These are phyloP conservation scores for Ethmia dodecea DNA, from an alignment of 2,888 invertebrate genomes.

Conservation along the genomic window DNA sequence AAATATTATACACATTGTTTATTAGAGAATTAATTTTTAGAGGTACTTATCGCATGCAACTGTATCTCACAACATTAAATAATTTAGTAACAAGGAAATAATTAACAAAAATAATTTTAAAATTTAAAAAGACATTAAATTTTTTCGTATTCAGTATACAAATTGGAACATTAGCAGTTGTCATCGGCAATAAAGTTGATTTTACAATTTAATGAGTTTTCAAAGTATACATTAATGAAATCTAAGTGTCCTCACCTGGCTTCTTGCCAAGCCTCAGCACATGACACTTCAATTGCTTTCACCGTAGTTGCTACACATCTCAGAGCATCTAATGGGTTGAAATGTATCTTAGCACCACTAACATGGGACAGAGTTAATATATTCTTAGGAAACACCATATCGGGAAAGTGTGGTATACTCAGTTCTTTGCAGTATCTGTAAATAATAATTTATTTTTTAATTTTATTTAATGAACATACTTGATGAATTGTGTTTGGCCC, in stretches of 20 bases:
- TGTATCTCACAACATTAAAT: no score
- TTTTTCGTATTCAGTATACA: neutral
- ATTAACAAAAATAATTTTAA: no score
- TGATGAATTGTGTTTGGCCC: no score
- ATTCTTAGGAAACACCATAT: conserved; percentile 99
- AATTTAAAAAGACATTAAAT: no score
- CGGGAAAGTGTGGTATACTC: conserved; percentile 94
- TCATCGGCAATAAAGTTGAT: no score
- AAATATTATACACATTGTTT: no score
- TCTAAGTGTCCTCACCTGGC: conserved; percentile 79
- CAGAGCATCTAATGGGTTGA: conserved; percentile 94
- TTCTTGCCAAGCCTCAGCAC: conserved; percentile 94
- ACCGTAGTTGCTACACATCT: conserved; percentile 86
- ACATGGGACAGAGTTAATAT: conserved; percentile 83
- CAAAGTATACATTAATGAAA: neutral
- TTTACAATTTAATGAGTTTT: neutral
- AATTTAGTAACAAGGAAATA: no score
- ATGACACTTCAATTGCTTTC: conserved; percentile 89
- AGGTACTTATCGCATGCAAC: no score
- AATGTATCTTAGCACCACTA: conserved; percentile 84
- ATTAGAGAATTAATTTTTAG: no score
- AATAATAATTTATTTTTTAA: conserved; percentile 19
- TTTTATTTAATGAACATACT: no score
- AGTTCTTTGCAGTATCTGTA: conserved; percentile 84
- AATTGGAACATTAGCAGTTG: neutral